Base-by-base conservation (phyloP, 2,888 invertebrate species). In the Drosophila kuntzei region DNA sequence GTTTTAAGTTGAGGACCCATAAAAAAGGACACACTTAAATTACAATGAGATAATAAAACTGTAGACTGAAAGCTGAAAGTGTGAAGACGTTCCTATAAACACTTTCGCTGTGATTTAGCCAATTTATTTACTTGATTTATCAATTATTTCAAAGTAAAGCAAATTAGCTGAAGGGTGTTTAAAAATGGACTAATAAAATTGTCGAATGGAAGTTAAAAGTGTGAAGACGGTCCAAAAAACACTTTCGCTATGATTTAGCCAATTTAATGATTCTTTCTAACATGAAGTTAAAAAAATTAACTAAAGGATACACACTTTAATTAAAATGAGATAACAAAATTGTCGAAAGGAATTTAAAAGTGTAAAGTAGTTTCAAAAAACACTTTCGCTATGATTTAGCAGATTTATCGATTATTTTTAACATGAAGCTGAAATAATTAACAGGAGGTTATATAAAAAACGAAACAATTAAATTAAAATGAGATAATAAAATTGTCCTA, bases 181-280 rank as follows among this genome's bases (percentile, higher is more conserved):
- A 22, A 22, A 34, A 34, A 34, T n/a, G n/a, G 8, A 3, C 3
- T 1, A 25, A 3, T 29, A 29, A 46, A 46, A 2, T 34, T 34
- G n/a, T 2, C 25, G 14, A 8, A 14, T 2, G 5, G 7, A 36
- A 36, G 2, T n/a, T n/a, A 11, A 14, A n/a, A 34, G 1, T 34
- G 6, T 14, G 2, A 36, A 14, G n/a, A n/a, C 34, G 34, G 11
- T 32, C 32, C 32, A 9, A 32, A 12, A 12, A 12, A 7, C 36
- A 36, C 36, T 36, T 36, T n/a, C n/a, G 34, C 34, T 34, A 12
- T 9, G 1, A 34, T 34, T 36, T 51, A 25, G 6, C 14, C 25
- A 5, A 25, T 16, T 25, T 69, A 68, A n/a, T 34, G 1, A 18
- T 39, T 18, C 5, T 9, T 32, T 32, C 32, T 12, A 12, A 32